Evolutionary conservation across 92 coral and sea anemone species (phyloP), one percentile per base, ranked within the genome.

Genomic region (Epizoanthus ramosus): DNA sequence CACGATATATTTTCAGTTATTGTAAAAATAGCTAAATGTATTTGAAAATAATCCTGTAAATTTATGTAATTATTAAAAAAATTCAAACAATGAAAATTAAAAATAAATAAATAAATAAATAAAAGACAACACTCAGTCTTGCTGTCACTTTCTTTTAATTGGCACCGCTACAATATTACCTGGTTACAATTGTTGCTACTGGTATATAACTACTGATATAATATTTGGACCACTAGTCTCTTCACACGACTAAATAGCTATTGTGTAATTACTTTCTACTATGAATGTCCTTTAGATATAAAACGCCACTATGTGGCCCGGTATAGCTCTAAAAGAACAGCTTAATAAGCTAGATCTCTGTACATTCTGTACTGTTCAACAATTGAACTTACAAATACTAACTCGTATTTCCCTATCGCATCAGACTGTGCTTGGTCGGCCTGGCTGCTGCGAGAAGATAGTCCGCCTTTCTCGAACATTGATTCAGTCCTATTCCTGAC

Each of bases 131-230:
- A 67, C 47, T 33, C 72, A 33, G 45, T 16, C 43, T 61, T 50
- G 65, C 63, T 59, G 61, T 65, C 82, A 59, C 39, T 37, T 74
- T 77, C 1, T 37, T 77, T 77, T 47, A 77, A 39, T 77, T 19
- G 59, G 63, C 71, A 77, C 82, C 82, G 68, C 37, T 77, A 77
- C 68, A 77, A 77, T 19, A 41, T 61, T 31, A 77, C 82, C 69
- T 41, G 70, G 16, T 57, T 75, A 75, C 80, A 75, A 31, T 75
- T 77, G 28, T 43, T 43, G 15, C 19, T 60, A 57, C 13, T 57
- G 58, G 52, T 35, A 57, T 58, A 59, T 33, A 35, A 59, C 81
- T 58, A 37, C 81, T 6, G 33, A n/a, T 77, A 61, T 77, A 76
- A 61, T 60, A 77, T 22, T 43, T 41, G 12, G 57, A 15, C n/a